Percentiles rank a stretch among this genome's conserved stretches.
Conservation (phyloP, 2,888 invertebrate species). For the Vesta saturnalis region DNA sequence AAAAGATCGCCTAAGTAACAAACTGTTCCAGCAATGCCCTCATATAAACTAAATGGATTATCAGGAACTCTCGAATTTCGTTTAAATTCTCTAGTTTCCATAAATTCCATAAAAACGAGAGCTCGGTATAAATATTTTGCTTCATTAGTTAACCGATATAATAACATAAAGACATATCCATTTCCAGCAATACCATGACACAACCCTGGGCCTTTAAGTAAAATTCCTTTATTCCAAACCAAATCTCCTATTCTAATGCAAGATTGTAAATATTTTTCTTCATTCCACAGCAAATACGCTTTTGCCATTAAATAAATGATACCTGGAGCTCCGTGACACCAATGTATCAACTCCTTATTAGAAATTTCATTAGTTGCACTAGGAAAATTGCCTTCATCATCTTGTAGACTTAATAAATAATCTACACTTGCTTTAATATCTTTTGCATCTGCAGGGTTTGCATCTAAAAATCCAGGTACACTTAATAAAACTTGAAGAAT, state of each 20-base stretch:
- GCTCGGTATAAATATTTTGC: conserved; percentile 79
- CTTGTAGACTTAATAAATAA: conserved; percentile 73
- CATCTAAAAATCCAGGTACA: conserved; percentile 67
- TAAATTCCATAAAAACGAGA: conserved; percentile 78
- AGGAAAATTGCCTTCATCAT: conserved; percentile 67
- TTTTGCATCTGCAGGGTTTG: conserved; percentile 64
- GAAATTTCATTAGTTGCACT: conserved; percentile 76
- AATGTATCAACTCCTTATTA: conserved; percentile 76
- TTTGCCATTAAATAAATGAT: conserved; percentile 83
- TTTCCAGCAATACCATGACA: conserved; percentile 90
- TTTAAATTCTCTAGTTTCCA: conserved; percentile 73
- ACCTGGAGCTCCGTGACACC: conserved; percentile 93
- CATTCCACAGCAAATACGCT: conserved; percentile 79
- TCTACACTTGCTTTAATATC: conserved; percentile 75
- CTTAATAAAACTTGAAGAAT: conserved; percentile 74
- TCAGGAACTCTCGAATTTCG: conserved; percentile 79
- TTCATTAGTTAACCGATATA: conserved; percentile 79
- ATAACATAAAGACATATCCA: conserved; percentile 80
- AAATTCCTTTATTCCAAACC: conserved; percentile 84
- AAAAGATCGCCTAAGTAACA: conserved; percentile 83
- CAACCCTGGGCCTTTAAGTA: conserved; percentile 88
- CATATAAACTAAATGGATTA: conserved; percentile 83
- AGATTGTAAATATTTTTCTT: conserved; percentile 75
- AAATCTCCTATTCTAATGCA: conserved; percentile 77
- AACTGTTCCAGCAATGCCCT: conserved; percentile 87